Evolutionary conservation across 1,140 invertebrate species (phyloP).

Genomic region (Sogatella furcifera): DNA sequence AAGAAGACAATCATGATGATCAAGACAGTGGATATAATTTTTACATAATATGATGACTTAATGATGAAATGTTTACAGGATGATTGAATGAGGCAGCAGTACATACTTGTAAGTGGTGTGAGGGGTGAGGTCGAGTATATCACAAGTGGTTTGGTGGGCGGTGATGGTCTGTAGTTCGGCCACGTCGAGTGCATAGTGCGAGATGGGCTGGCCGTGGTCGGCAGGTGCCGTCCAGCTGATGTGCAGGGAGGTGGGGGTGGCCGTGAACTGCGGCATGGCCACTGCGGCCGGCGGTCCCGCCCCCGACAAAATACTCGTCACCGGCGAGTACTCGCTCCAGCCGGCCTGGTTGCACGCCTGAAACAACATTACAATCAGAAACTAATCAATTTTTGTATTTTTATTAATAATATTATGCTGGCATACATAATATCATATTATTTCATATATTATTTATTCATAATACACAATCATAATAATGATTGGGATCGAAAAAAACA

Average conservation of each 20-base stretch:
- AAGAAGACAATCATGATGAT: no score
- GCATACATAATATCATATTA: no score
- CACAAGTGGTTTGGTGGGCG: slow-evolving; percentile 36
- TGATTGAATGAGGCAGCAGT: no score
- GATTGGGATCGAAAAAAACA: no score
- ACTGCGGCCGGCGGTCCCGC: slow-evolving; percentile 62
- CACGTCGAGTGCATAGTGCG: slow-evolving; percentile 63
- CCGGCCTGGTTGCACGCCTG: slow-evolving; percentile 69
- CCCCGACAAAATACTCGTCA: slow-evolving; percentile 45
- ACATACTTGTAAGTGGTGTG: slow-evolving; percentile 45
- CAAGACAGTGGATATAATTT: no score
- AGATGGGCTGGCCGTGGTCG: slow-evolving; percentile 57
- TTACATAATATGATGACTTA: no score
- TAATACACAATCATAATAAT: no score
- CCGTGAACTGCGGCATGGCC: slow-evolving; percentile 29
- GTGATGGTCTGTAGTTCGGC: slow-evolving; percentile 48
- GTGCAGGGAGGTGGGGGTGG: slow-evolving; percentile 45
- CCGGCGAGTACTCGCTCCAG: slow-evolving; percentile 52
- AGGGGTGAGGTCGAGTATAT: slow-evolving; percentile 39
- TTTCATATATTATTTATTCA: no score
- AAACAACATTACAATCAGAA: neutral
- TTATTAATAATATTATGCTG: no score
- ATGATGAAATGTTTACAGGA: no score
- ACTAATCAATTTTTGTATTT: neutral
- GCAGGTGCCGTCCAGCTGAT: slow-evolving; percentile 61